Base-by-base conservation (phyloP, 2,888 invertebrate species). In the Adelphocoris suturalis region DNA sequence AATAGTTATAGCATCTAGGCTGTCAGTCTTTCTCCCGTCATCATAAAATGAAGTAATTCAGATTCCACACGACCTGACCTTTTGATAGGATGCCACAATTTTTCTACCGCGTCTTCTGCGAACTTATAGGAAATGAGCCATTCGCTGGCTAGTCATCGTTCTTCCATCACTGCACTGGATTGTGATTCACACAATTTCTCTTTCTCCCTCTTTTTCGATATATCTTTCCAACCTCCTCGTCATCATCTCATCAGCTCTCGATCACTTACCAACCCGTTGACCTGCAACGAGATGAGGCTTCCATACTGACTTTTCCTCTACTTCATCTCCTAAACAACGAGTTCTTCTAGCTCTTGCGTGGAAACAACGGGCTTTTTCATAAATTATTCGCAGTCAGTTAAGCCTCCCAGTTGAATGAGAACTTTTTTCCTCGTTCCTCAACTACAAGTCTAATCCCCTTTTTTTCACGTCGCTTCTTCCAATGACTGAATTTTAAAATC, bases 331-430 rank as follows among this genome's bases (percentile, higher is more conserved):
- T 11, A 2, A 52, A 12, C 16, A 11, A 52, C 52, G 12, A 14
- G 14, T 16, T 16, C 52, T 1, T 52, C 52, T 52, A 52, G n/a
- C 19, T 28, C 28, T 19, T 52, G 12, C 52, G 27, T 48, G 48
- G 19, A 82, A 52, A 46, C 5, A 47, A 48, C 46, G n/a, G 47
- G 82, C 47, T 5, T 48, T 19, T 52, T 23, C 84, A 84, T 84
- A 84, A 84, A 84, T 84, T 55, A 84, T 84, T 84, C 84, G 1
- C 84, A 23, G 0, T n/a, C 55, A 37, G 37, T 37, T 37, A 37
- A 37, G 37, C 37, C 7, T 7, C 37, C 37, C 37, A 37, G 37
- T 37, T 37, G 7, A 37, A 37, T 2, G 37, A 37, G 37, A 37
- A 37, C 37, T 4, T 37, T 37, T 37, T 37, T 37, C 37, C 37